Percentiles rank a stretch among this genome's conserved stretches.
These are phyloP conservation scores for Tetanocera ferruginea DNA, from an alignment of 2,888 invertebrate genomes.

Conservation along the genomic window DNA sequence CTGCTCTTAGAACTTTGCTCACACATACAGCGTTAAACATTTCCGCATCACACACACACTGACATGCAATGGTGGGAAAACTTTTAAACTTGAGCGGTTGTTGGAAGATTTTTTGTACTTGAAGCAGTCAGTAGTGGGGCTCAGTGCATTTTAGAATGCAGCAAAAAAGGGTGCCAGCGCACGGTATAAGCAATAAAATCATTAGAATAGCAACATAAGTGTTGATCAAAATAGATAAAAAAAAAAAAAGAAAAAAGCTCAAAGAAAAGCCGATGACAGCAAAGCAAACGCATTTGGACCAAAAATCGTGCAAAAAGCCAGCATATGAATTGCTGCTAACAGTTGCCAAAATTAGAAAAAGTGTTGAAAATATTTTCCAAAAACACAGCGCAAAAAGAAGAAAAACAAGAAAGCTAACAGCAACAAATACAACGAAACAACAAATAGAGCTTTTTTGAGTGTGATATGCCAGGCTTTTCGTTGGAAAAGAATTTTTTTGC, in stretches of 20 bases:
- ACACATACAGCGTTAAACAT: slow-evolving; percentile 2
- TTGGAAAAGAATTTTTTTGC: not conserved
- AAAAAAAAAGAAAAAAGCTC: not conserved
- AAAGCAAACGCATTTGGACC: not conserved
- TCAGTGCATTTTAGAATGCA: slow-evolving; percentile 64
- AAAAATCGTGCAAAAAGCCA: no score
- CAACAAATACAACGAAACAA: not conserved
- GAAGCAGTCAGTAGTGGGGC: slow-evolving; percentile 42
- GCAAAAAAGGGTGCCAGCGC: slow-evolving; percentile 51
- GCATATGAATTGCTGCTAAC: no score
- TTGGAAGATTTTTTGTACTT: slow-evolving; percentile 43
- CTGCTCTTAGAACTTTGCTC: slow-evolving; percentile 14
- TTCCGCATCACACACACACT: slow-evolving; percentile 13
- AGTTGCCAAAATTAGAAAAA: no score
- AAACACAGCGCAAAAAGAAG: not conserved
- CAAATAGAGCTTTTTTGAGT: not conserved
- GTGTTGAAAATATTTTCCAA: no score
- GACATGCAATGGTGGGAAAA: not conserved
- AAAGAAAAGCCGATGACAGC: not conserved
- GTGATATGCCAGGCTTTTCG: not conserved
- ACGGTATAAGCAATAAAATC: slow-evolving; percentile 18
- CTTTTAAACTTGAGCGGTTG: slow-evolving; percentile 31
- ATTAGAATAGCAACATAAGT: slow-evolving; percentile 16
- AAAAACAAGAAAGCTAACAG: not conserved
- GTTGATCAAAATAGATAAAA: not conserved